Percentiles rank a stretch among this genome's conserved stretches.
phyloP scores from a whole-genome alignment of 2,113 vertebrate species.

The Ascaphus truei region DNA sequence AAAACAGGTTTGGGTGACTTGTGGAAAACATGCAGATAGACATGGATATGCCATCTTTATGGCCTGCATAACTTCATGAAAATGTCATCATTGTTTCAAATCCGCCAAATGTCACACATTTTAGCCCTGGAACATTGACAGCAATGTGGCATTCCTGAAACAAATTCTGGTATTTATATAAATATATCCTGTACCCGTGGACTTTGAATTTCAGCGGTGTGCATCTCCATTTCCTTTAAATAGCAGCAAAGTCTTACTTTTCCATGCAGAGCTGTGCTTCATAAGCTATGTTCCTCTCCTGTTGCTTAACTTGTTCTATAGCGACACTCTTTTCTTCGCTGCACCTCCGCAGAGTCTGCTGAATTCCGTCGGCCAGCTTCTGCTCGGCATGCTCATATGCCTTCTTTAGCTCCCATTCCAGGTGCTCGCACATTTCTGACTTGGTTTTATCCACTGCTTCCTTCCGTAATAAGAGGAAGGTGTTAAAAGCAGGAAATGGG shows the following conservation, averaged over 20 bases:
- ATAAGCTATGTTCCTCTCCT: constrained; percentile 40
- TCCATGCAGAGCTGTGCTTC: not conserved
- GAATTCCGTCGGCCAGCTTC: constrained; percentile 50
- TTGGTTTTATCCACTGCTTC: constrained; percentile 40
- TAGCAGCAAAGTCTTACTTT: not conserved
- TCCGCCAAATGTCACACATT: too few relatives aligned
- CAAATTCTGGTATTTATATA: too few relatives aligned
- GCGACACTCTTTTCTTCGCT: constrained; percentile 46
- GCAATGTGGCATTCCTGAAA: too few relatives aligned
- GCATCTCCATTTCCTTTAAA: too few relatives aligned
- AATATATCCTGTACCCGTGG: too few relatives aligned
- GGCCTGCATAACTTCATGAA: too few relatives aligned
- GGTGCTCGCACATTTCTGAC: constrained; percentile 35
- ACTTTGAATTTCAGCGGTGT: too few relatives aligned
- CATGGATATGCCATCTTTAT: too few relatives aligned
- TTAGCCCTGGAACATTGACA: too few relatives aligned
- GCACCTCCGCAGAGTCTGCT: constrained; percentile 44
- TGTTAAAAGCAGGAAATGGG: not conserved
- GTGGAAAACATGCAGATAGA: too few relatives aligned
- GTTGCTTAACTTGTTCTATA: constrained; percentile 38
- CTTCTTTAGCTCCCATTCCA: constrained; percentile 42
- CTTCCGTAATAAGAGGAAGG: constrained; percentile 33
- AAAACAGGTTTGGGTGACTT: too few relatives aligned
- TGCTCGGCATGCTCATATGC: constrained; percentile 50
- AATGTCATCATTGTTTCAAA: too few relatives aligned